Conservation (phyloP, 2,888 invertebrate species). For the Dusona sp. region DNA sequence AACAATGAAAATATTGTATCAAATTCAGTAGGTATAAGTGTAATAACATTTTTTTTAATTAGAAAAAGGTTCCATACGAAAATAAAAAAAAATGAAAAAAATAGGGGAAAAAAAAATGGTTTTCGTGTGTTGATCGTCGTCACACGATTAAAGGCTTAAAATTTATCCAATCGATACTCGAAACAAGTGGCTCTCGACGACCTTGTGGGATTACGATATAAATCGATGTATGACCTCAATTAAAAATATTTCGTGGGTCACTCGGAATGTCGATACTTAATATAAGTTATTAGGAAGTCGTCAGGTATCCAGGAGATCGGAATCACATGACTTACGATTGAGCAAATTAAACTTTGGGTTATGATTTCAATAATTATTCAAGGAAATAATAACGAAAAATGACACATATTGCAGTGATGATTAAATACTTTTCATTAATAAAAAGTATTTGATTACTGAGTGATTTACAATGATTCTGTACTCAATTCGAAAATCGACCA, state of each 20-base stretch:
- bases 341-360: background rate
- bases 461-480: background rate
- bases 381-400: background rate
- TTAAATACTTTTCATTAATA: background rate
- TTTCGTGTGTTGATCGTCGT: background rate
- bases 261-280: too few species aligned
- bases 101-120: too few species aligned
- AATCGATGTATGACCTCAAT: too few species aligned
- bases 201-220: too few species aligned
- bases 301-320: background rate
- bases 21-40: too few species aligned
- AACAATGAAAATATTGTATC: background rate
- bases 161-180: background rate
- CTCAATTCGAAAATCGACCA: slow-evolving; percentile 9
- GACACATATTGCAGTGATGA: background rate
- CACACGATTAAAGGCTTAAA: background rate
- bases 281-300: too few species aligned
- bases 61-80: background rate
- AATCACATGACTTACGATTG: background rate
- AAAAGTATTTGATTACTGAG: background rate
- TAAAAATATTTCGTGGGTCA: too few species aligned
- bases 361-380: background rate
- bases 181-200: too few species aligned
- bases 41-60: background rate
- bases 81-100: too few species aligned